phyloP scores from a whole-genome alignment of 2,113 vertebrate genomes.

The Anser brachyrhynchus region DNA sequence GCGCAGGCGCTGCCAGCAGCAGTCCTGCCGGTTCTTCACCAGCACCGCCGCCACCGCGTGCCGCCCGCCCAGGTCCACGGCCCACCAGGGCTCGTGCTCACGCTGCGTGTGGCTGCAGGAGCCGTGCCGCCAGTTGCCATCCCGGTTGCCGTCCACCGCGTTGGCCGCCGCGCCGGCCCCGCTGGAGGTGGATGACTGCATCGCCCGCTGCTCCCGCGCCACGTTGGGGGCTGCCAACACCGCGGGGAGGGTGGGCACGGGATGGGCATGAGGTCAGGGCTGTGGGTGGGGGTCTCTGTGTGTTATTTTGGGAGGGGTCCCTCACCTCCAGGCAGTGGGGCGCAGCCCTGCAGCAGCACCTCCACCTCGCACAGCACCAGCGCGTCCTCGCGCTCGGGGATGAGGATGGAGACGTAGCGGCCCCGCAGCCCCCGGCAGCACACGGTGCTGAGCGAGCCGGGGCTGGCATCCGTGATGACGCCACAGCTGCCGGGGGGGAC shows the following conservation, averaged over 20 bases:
- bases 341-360: no score
- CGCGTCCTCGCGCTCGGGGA: neutral
- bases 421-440: neutral
- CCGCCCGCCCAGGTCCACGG: neutral
- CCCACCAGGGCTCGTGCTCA: neutral
- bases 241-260: no score
- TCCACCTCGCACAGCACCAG: neutral
- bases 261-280: no score
- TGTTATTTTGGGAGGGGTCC: no score
- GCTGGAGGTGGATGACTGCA: no score
- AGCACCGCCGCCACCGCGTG: neutral
- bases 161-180: neutral
- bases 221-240: no score
- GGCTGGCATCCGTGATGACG: neutral
- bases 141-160: neutral
- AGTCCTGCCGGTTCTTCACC: neutral
- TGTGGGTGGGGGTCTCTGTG: no score
- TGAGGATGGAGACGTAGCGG: neutral
- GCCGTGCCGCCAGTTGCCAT: neutral
- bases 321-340: no score
- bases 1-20: neutral
- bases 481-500: neutral
- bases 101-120: neutral
- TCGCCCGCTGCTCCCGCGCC: no score
- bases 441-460: neutral